Evolutionary conservation across 1,140 invertebrate genomes (phyloP).

Genomic region (Philopotamus ludificatus): DNA sequence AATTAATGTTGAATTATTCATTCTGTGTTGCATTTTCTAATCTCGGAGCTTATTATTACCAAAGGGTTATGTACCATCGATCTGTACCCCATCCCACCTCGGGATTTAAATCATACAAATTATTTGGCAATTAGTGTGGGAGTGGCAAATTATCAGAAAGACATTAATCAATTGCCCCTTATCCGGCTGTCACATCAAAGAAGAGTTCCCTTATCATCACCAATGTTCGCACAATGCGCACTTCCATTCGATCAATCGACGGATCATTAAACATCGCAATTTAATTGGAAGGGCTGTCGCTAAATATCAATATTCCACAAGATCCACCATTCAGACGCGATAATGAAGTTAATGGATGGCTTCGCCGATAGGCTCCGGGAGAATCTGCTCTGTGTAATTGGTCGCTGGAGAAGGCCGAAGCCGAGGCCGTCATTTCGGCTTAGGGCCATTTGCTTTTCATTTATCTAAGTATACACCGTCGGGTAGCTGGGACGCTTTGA

Average conservation of each 20-base stretch:
- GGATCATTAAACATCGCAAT: neutral
- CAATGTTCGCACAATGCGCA: neutral
- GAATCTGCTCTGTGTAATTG: neutral
- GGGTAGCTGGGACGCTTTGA: neutral
- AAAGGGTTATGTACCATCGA: too few species aligned
- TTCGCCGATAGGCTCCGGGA: neutral
- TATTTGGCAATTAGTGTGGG: neutral
- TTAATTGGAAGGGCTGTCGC: slow-evolving; percentile 1
- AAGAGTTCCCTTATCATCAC: neutral
- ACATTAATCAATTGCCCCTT: too few species aligned
- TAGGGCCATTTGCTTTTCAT: neutral
- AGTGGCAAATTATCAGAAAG: too few species aligned
- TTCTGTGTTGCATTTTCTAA: too few species aligned
- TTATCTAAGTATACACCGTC: neutral
- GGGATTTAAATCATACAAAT: neutral
- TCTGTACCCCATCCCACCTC: too few species aligned
- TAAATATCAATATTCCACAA: neutral
- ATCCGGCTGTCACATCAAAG: too few species aligned
- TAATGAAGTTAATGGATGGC: slow-evolving; percentile 2
- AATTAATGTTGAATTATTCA: too few species aligned
- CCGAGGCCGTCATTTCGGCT: neutral
- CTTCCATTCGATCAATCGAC: neutral
- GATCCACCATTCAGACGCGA: neutral
- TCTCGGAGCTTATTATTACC: too few species aligned
- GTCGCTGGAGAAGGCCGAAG: neutral